phyloP scores from a whole-genome alignment of 2,888 invertebrate species.

The Carterocephalus palaemon region DNA sequence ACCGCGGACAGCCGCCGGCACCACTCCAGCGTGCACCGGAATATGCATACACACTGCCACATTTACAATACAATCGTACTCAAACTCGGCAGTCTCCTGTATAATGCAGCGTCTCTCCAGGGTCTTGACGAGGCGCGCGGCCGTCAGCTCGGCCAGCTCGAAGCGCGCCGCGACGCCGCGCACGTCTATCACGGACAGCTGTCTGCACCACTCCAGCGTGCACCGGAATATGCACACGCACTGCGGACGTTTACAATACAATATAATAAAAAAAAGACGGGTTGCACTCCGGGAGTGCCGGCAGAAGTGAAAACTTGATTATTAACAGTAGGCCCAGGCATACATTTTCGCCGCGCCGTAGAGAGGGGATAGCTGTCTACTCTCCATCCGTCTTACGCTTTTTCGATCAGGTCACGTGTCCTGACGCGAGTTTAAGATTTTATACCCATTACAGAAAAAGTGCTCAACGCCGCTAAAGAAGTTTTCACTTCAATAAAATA shows the following conservation, averaged over 20 bases:
- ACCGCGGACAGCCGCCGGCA: slow-evolving; percentile 30
- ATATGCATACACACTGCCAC: slow-evolving; percentile 48
- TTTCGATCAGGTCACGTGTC: no score
- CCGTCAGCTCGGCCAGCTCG: slow-evolving; percentile 37
- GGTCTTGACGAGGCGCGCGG: slow-evolving; percentile 42
- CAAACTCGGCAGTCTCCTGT: slow-evolving; percentile 25
- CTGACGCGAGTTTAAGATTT: no score
- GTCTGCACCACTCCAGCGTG: slow-evolving; percentile 40
- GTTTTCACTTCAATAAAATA: no score
- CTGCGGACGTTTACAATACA: slow-evolving; percentile 34
- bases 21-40: slow-evolving; percentile 50
- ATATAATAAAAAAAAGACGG: no score
- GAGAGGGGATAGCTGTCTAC: no score
- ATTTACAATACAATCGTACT: slow-evolving; percentile 33
- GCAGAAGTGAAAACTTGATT: no score
- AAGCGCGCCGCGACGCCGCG: slow-evolving; percentile 33
- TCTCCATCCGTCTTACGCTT: no score
- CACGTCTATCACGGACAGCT: slow-evolving; percentile 25
- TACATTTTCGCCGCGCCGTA: no score
- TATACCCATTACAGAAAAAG: no score
- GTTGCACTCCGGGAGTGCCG: no score
- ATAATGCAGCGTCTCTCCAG: slow-evolving; percentile 42
- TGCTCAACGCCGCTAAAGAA: no score
- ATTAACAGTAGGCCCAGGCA: no score
- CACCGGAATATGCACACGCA: slow-evolving; percentile 54